These are phyloP conservation scores for Leptopterna dolabrata DNA, from an alignment of 2,888 invertebrate genomes.

Conservation along the genomic window DNA sequence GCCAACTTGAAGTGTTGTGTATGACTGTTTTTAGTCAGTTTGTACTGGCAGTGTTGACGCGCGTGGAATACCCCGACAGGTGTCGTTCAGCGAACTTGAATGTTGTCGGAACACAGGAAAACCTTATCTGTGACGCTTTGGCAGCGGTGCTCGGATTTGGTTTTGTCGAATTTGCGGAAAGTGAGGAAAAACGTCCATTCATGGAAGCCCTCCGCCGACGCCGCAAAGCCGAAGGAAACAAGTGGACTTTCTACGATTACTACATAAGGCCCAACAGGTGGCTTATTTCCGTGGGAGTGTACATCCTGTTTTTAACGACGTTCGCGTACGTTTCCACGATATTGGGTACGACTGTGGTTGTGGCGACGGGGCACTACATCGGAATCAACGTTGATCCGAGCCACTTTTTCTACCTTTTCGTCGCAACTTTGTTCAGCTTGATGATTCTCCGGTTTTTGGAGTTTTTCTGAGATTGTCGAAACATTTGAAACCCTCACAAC, in stretches of 20 bases:
- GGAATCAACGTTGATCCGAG: not conserved
- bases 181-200: not conserved
- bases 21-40: not conserved
- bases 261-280: conserved; percentile 30
- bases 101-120: not conserved
- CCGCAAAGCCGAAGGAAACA: not conserved
- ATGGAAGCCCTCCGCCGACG: conserved; percentile 1
- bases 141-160: not conserved
- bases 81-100: not conserved
- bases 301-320: conserved; percentile 36
- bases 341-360: conserved; percentile 22
- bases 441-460: conserved; percentile 21
- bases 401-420: conserved; percentile 22
- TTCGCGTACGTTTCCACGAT: conserved; percentile 37
- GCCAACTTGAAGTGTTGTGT: not conserved
- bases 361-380: conserved; percentile 28
- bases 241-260: conserved; percentile 40
- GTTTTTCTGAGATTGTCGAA: not conserved
- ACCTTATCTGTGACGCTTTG: not conserved
- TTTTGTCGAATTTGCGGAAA: not conserved
- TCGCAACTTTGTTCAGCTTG: conserved; percentile 22
- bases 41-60: not conserved
- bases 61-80: not conserved
- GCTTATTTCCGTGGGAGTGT: conserved; percentile 18
- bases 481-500: too few relatives aligned